Percentiles rank a stretch among this genome's conserved stretches.
Evolutionary conservation across 2,888 invertebrate genomes (phyloP).

Genomic region (Aquatica leii): DNA sequence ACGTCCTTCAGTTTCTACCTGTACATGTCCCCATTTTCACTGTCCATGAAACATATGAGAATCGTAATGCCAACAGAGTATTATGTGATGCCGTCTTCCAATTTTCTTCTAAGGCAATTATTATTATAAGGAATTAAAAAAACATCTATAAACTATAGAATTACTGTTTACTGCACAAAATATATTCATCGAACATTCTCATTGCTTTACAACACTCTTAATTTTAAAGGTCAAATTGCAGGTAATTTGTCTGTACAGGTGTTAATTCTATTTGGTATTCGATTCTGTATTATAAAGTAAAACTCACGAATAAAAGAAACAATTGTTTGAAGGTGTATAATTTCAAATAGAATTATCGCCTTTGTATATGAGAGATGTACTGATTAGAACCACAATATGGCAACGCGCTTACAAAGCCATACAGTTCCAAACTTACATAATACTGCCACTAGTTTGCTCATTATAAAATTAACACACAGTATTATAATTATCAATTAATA

Average conservation of each 20-base stretch:
- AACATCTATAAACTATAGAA: conserved; percentile 53
- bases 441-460: conserved; percentile 61
- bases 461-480: conserved; percentile 59
- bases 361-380: conserved; percentile 26
- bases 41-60: too few species aligned
- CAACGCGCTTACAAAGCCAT: conserved; percentile 20
- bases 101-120: background rate
- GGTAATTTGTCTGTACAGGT: conserved; percentile 49
- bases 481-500: conserved; percentile 55
- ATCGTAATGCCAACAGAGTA: too few species aligned
- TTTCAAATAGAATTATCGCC: conserved; percentile 29
- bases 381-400: conserved; percentile 21
- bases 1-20: too few species aligned
- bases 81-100: too few species aligned
- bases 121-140: conserved; percentile 38
- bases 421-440: conserved; percentile 48
- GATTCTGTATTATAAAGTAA: conserved; percentile 6
- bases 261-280: conserved; percentile 28
- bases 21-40: too few species aligned
- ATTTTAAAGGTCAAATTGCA: conserved; percentile 59
- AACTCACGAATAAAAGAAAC: conserved; percentile 9
- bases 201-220: conserved; percentile 60
- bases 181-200: conserved; percentile 62
- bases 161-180: conserved; percentile 63
- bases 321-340: background rate